Base-by-base conservation (phyloP, 2,888 invertebrate species). In the Gandaritis pyraliata region DNA sequence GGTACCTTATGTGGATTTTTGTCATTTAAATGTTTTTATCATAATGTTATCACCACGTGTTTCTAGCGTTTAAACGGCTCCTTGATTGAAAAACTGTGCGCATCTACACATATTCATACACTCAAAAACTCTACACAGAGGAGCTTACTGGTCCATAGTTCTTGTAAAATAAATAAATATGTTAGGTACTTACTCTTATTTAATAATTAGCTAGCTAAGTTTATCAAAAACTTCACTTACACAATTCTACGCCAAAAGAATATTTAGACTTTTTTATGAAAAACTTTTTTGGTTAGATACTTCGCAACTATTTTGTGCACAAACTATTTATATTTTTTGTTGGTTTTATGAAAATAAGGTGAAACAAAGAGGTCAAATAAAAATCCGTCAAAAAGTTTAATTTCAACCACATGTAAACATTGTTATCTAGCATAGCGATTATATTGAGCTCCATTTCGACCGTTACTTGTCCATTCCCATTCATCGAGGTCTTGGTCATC, bases 401-500 rank as follows among this genome's bases (percentile, higher is more conserved):
- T 77, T 80, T 73, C 75, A 78, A 71, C 74, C 66, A 76, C 70
- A 75, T 51, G 70, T 63, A 78, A 53, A 74, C 68, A 76, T 71
- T 69, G 76, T 77, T 90, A 88, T 83, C 89, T 87, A 71, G 81
- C 76, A 72, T 87, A 87, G 68, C 87, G 85, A 74, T 81, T 86
- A 73, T 83, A 76, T 83, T 90, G 89, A 86, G 87, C 85, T 68
- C 88, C 90, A 61, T 75, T 81, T 60, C 78, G 77, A 64, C 76
- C 77, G 52, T 75, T 81, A 39, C 77, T 71, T 2, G 83, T 91
- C 86, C 86, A 87, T 66, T 93, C 91, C 94, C 94, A 94, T 72
- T 93, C 91, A 38, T 93, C 90, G 10, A 90, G 75, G 56, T 90
- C 88, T 12, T 79, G 82, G 36, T 92, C 87, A 39, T 83, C 81